phyloP scores from a whole-genome alignment of 2,797 vertebrate species.

The Syndactyla subalaris region DNA sequence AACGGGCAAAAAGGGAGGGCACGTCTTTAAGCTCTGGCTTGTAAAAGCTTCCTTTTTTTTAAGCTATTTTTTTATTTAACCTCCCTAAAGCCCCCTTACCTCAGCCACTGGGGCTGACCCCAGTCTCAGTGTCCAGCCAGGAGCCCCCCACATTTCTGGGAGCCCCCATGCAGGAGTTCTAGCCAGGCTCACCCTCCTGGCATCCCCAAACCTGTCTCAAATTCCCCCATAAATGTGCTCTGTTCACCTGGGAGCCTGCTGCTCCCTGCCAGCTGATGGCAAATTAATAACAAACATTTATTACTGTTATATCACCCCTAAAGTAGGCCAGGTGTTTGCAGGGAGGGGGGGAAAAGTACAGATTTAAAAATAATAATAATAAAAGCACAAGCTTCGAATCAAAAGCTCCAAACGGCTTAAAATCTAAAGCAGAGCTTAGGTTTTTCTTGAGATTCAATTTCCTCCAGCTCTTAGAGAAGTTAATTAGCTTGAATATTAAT shows the following conservation, averaged over 20 bases:
- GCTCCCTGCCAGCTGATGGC: neutral
- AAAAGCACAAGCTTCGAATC: neutral
- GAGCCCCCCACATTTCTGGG: neutral
- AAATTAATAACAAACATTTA: slow-evolving; percentile 41
- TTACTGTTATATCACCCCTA: neutral
- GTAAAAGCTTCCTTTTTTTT: slow-evolving; percentile 15
- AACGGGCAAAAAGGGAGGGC: slow-evolving; percentile 8
- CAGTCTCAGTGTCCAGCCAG: neutral
- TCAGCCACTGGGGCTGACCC: neutral
- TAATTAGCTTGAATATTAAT: slow-evolving; percentile 54
- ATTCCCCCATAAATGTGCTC: neutral
- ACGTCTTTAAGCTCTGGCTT: neutral
- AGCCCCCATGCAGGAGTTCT: neutral
- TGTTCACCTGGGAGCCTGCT: neutral
- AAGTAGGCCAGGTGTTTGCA: slow-evolving; percentile 24
- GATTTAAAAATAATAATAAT: slow-evolving; percentile 19
- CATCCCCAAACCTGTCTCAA: neutral
- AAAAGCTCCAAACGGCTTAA: neutral
- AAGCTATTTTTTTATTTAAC: neutral
- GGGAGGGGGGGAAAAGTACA: neutral
- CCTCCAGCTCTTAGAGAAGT: slow-evolving; percentile 10
- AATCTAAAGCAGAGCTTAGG: slow-evolving; percentile 35
- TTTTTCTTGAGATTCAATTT: slow-evolving; percentile 50
- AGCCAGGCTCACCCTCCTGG: neutral
- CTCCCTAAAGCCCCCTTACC: neutral